Evolutionary conservation across 2,113 vertebrate genomes (phyloP).

Genomic region (Halcyon malimbica): DNA sequence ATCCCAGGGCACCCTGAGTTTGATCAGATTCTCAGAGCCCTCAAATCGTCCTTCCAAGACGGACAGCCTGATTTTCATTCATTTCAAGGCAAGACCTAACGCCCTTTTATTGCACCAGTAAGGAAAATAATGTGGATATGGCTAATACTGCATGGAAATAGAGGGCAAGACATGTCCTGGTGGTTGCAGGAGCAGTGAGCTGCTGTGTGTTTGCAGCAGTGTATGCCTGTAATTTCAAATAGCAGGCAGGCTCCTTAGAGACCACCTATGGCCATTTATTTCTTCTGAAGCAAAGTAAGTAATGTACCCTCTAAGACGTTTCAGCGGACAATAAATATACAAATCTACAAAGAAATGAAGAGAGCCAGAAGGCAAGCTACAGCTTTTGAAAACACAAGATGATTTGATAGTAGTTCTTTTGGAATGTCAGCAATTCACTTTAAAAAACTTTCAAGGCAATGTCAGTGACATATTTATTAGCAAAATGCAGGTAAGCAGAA

Average conservation of each 20-base stretch:
- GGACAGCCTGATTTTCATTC: background rate
- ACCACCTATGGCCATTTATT: background rate
- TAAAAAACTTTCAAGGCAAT: background rate
- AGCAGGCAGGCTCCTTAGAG: background rate
- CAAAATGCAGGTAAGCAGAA: background rate
- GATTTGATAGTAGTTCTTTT: background rate
- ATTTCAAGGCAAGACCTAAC: background rate
- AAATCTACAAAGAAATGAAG: background rate
- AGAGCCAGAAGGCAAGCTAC: background rate
- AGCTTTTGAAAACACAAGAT: background rate
- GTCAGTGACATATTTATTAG: background rate
- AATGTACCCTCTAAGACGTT: background rate
- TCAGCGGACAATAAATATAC: background rate
- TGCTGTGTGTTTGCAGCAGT: background rate
- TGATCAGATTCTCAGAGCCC: background rate
- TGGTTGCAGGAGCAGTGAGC: background rate
- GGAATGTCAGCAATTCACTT: background rate
- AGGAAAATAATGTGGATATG: background rate
- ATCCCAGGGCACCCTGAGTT: background rate
- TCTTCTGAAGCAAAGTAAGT: background rate
- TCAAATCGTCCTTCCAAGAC: background rate
- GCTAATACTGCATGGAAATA: background rate
- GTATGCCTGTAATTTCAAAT: background rate
- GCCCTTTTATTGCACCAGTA: background rate
- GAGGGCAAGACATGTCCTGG: background rate